Evolutionary conservation across 2,797 vertebrate genomes (phyloP).

Genomic region (Dermochelys coriacea): DNA sequence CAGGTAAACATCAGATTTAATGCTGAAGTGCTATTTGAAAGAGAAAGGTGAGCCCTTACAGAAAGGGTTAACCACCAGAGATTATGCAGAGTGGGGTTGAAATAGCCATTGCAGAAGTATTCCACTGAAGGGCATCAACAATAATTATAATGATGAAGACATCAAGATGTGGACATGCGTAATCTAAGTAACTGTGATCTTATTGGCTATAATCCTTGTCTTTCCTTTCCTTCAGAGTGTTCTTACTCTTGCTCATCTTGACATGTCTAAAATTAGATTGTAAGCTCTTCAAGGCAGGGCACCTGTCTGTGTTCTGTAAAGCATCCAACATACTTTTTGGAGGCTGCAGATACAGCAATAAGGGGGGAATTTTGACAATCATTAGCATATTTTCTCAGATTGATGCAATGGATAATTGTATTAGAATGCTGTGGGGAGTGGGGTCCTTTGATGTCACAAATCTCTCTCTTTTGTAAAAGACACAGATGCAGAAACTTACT

Average conservation of each 20-base stretch:
- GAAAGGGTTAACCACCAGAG: neutral
- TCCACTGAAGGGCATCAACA: neutral
- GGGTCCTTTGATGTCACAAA: neutral
- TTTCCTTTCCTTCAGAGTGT: neutral
- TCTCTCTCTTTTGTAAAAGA: neutral
- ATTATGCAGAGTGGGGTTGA: neutral
- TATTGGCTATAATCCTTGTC: neutral
- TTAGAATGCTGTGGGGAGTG: slow-evolving; percentile 19
- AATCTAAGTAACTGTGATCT: neutral
- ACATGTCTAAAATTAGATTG: neutral
- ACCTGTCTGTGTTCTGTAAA: neutral
- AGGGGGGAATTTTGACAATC: neutral
- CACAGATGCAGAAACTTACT: slow-evolving; percentile 17
- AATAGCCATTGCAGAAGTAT: neutral
- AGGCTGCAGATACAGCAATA: neutral
- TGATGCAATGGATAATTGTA: neutral
- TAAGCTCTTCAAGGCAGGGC: slow-evolving; percentile 16
- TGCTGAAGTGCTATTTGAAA: neutral
- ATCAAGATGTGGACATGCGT: fast-evolving
- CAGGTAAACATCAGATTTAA: neutral
- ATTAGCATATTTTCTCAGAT: neutral
- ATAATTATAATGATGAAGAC: neutral
- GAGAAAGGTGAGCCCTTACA: neutral
- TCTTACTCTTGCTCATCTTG: neutral
- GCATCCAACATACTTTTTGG: neutral